Percentiles rank a stretch among this genome's conserved stretches.
phyloP scores from a whole-genome alignment of 2,113 vertebrate genomes.

The Strix aluco region DNA sequence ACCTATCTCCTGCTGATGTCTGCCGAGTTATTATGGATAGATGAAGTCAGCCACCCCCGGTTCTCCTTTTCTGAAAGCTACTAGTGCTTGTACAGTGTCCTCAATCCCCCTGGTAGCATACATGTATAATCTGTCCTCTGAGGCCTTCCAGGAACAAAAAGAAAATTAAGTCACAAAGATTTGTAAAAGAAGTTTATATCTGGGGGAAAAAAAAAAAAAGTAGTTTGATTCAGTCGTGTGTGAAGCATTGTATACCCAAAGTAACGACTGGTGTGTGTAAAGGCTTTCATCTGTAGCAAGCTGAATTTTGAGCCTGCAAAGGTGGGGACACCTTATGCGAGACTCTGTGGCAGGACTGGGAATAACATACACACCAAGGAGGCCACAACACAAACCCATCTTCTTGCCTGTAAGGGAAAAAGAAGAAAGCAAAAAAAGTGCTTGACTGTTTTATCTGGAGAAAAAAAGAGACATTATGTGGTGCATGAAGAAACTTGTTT shows the following conservation, averaged over 20 bases:
- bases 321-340: not conserved
- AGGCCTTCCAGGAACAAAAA: not conserved
- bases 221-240: not conserved
- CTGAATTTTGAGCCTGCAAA: not conserved
- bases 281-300: not conserved
- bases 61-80: not conserved
- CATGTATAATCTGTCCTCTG: not conserved
- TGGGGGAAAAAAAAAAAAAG: not conserved
- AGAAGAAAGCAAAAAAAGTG: not conserved
- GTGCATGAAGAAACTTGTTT: not conserved
- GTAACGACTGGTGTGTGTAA: not conserved
- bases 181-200: not conserved
- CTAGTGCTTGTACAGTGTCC: not conserved
- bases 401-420: not conserved
- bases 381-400: not conserved
- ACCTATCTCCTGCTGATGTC: not conserved
- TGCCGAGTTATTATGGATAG: not conserved
- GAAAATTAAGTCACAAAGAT: not conserved
- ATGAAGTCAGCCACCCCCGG: not conserved
- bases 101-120: not conserved
- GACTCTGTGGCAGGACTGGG: not conserved
- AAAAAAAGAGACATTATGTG: not conserved
- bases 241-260: not conserved
- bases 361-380: not conserved
- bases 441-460: not conserved